A percentile compares a stretch with the other conserved stretches of the same genome.
Evolutionary conservation across 1,140 invertebrate species (phyloP).

Genomic region (Zaprionus tsacasi): DNA sequence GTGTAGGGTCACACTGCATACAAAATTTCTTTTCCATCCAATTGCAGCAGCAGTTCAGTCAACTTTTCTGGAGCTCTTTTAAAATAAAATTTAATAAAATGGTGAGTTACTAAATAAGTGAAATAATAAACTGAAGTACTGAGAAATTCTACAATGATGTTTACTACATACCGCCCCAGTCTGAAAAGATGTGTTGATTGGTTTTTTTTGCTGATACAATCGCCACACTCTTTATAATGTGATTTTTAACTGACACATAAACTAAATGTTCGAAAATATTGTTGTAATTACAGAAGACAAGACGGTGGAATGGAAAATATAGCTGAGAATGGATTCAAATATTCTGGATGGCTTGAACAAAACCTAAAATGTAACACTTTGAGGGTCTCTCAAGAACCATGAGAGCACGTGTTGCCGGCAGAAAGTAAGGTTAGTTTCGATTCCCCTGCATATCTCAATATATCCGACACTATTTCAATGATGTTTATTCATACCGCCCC

Average conservation of each 20-base stretch:
- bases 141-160: conserved; percentile 88
- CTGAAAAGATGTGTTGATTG: conserved; percentile 78
- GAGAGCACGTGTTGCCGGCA: background rate
- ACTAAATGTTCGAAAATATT: background rate
- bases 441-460: background rate
- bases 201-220: conserved; percentile 60
- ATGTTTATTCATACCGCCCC: conserved; percentile 62
- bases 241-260: background rate
- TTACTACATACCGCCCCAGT: conserved; percentile 67
- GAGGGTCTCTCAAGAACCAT: background rate
- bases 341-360: background rate
- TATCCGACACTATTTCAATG: conserved; percentile 13
- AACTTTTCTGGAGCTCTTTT: background rate
- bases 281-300: conserved; percentile 17
- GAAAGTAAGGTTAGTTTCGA: conserved; percentile 58
- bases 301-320: background rate
- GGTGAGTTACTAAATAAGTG: conserved; percentile 7
- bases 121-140: background rate
- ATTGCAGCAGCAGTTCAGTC: conserved; percentile 7
- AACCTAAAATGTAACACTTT: background rate
- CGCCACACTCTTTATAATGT: conserved; percentile 10
- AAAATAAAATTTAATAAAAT: background rate
- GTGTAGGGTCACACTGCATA: background rate
- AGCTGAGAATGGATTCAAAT: background rate
- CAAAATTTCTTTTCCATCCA: conserved; percentile 22